Conservation (phyloP, 2,113 vertebrate species). For the Gymnobelideus leadbeateri region DNA sequence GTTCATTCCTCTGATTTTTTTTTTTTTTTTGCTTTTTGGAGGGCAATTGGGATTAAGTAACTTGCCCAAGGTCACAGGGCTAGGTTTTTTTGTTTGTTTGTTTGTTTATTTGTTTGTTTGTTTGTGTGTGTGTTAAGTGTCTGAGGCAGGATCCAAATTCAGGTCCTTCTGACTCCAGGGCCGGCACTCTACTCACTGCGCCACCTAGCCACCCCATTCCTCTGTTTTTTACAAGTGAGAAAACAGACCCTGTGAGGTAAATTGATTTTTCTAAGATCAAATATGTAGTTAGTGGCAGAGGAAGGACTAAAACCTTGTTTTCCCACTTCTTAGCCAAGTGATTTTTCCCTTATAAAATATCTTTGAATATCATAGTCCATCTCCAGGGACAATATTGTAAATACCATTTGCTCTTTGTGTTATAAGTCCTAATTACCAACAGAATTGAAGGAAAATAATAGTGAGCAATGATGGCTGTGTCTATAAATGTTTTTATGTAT, state of each 20-base stretch:
- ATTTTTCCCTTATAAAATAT: neutral
- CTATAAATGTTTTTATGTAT: neutral
- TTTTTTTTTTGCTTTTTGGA: too few relatives aligned
- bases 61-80: too few relatives aligned
- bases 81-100: too few relatives aligned
- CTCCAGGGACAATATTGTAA: neutral
- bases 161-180: too few relatives aligned
- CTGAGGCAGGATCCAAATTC: too few relatives aligned
- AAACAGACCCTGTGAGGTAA: neutral
- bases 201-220: too few relatives aligned
- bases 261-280: neutral
- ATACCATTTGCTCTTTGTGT: neutral
- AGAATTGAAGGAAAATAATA: constrained; percentile 9
- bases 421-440: neutral
- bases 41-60: too few relatives aligned
- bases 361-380: neutral
- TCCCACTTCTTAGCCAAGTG: neutral
- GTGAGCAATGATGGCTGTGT: neutral
- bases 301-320: neutral
- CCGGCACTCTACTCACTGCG: too few relatives aligned
- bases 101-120: too few relatives aligned
- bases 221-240: neutral
- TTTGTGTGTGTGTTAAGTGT: too few relatives aligned
- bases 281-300: neutral
- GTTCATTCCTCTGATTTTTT: neutral